Percentiles rank a stretch among this genome's conserved stretches.
These are phyloP conservation scores for Pseudomyrmex flavicornis DNA, from an alignment of 1,140 invertebrate species.

Conservation along the genomic window DNA sequence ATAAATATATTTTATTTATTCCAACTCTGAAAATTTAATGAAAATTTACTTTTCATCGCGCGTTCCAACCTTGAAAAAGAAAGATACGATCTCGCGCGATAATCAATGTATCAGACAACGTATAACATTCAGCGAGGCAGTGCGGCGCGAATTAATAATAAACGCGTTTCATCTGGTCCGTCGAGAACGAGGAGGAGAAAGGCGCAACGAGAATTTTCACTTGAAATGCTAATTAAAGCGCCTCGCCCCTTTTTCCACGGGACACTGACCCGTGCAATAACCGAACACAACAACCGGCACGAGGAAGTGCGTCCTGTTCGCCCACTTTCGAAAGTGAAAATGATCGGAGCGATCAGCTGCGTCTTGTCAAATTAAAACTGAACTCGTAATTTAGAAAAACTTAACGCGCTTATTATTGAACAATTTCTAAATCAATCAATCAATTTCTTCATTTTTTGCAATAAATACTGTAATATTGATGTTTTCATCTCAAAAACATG, in stretches of 20 bases:
- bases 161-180: slow-evolving; percentile 24
- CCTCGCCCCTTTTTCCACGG: slow-evolving; percentile 68
- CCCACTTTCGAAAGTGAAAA: slow-evolving; percentile 71
- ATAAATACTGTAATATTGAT: neutral
- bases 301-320: slow-evolving; percentile 6
- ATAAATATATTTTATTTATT: too few relatives aligned
- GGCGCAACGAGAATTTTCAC: slow-evolving; percentile 70
- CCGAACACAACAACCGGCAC: neutral
- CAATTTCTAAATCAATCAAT: neutral
- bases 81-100: neutral
- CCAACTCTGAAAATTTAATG: neutral
- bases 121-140: slow-evolving; percentile 35
- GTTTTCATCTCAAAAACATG: neutral
- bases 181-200: slow-evolving; percentile 50
- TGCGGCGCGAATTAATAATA: slow-evolving; percentile 51
- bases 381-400: neutral
- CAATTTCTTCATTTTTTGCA: neutral
- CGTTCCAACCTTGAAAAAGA: slow-evolving; percentile 1
- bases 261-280: slow-evolving; percentile 49
- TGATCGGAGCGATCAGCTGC: slow-evolving; percentile 4
- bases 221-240: slow-evolving; percentile 79
- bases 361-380: neutral
- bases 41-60: neutral
- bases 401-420: neutral
- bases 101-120: slow-evolving; percentile 1